These are phyloP conservation scores for Copsychus sechellarum DNA, from an alignment of 2,113 vertebrate genomes.

Conservation along the genomic window DNA sequence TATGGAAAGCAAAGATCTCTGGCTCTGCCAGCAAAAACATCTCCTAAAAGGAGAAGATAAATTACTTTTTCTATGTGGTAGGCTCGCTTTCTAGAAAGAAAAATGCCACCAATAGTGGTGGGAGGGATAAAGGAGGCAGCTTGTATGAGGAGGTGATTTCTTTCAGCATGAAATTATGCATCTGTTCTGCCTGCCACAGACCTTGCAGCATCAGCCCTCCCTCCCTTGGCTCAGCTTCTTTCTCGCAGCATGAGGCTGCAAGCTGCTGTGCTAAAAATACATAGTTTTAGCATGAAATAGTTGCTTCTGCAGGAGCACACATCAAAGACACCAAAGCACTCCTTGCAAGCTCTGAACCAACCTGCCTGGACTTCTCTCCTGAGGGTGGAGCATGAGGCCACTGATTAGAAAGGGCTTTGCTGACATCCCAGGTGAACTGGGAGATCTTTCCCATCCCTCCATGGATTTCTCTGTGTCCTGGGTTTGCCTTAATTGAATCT, in stretches of 20 bases:
- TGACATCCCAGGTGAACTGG: background rate
- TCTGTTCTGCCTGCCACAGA: conserved; percentile 16
- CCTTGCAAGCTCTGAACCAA: background rate
- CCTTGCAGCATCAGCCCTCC: background rate
- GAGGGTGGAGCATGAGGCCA: background rate
- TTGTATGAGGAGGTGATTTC: background rate
- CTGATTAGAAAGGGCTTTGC: background rate
- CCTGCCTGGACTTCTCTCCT: background rate
- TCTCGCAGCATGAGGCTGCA: background rate
- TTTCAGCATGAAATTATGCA: conserved; percentile 20
- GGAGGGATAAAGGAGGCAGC: background rate
- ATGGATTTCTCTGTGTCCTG: background rate
- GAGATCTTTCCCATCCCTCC: background rate
- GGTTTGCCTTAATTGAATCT: background rate
- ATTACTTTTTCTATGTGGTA: background rate
- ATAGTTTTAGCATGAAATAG: background rate
- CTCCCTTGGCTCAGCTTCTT: background rate
- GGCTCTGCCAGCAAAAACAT: conserved; percentile 44
- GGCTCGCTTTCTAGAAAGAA: background rate
- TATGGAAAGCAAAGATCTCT: background rate
- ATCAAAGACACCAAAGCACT: background rate
- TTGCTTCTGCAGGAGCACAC: background rate
- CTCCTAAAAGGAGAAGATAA: conserved; percentile 9
- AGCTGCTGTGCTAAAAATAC: background rate
- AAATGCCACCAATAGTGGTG: background rate